Evolutionary conservation across 2,113 vertebrate genomes (phyloP), one percentile per base, ranked within the genome.

Genomic region (Mellivora capensis): DNA sequence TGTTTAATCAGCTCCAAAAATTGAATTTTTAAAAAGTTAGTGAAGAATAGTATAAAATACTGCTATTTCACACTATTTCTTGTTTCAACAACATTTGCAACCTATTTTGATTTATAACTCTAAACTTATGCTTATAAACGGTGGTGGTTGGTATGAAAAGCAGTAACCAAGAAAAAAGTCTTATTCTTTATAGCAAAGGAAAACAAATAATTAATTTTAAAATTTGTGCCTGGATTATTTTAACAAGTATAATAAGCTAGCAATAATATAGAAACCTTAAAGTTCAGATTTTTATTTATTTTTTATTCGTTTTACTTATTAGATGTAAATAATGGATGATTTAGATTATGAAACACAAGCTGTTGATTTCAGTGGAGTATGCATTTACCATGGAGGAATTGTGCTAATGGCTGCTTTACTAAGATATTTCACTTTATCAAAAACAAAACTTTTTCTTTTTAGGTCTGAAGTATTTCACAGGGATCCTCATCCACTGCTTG

Each of bases 391-490:
- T 62, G 31, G 54, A 7, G 72, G 11, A 77, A 12, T 3, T 76
- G 84, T 76, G 37, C 15, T 74, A 83, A 64, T 49, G 23, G 23
- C 21, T 67, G 4, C 7, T 57, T 67, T 62, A 31, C 25, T 42
- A 37, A 74, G 21, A 17, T 57, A 77, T 76, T 76, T 82, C 62
- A 74, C 64, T 94, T 85, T 64, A 47, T 37, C 11, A n/a, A 37
- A 88, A 97, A 62, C 4, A 93, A n/a, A 21, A 3, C 2, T 64
- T 85, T 94, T 8, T 96, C 6, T 79, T 93, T 79, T 29, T 97
- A 99, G 99, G 99, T 25, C 96, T 99, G 95, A 99, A 99, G 96
- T 99, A 99, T 88, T 98, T 99, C 44, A 98, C 99, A 87, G 98
- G 97, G 29, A 99, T 99, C 2, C 98, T 99, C 97, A 99, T 99